Evolutionary conservation across 2,888 invertebrate genomes (phyloP), one percentile per base, ranked within the genome.

Genomic region (Lasioglossum zephyrum): DNA sequence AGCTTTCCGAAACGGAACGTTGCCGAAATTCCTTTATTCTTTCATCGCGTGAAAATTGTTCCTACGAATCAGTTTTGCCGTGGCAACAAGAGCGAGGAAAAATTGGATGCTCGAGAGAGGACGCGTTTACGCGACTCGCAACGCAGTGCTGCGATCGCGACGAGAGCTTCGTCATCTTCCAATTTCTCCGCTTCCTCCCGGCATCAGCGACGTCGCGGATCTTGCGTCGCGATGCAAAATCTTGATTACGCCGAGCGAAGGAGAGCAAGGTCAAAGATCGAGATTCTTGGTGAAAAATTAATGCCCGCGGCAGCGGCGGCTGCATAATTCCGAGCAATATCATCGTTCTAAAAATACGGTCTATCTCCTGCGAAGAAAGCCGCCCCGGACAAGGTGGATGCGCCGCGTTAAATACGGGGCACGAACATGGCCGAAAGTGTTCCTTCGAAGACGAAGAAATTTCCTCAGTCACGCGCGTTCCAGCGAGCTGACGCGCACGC

Each of bases 401-500:
- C 47, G 81, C 41, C 44, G 26, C 69, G 70, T 77, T 72, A 72
- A 72, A 77, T 53, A 57, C n/a, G 73, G 73, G 36, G 72, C 39
- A 75, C 16, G 39, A 44, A 73, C 49, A 31, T 49, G 73, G 18
- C 22, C 53, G 63, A 9, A 70, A 41, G 63, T 22, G 26, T 31
- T 41, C 9, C 18, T n/a, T 73, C 69, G 63, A 83, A 79, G 36
- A 13, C 72, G 85, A 77, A 88, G 87, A 88, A 87, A 85, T 90
- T 88, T 90, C 85, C 88, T 81, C 74, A 60, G 85, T 36, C 85
- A 57, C 66, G 77, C 79, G 84, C 88, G 89, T 90, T 90, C 89
- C 89, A 87, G 82, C 79, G 85, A 60, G 88, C 87, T 89, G 91
- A 91, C 88, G 86, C 77, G 88, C 89, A 74, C 81, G 86, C 89